Evolutionary conservation across 92 coral and sea anemone genomes (phyloP).

Genomic region (Epizoanthus illoricatus): DNA sequence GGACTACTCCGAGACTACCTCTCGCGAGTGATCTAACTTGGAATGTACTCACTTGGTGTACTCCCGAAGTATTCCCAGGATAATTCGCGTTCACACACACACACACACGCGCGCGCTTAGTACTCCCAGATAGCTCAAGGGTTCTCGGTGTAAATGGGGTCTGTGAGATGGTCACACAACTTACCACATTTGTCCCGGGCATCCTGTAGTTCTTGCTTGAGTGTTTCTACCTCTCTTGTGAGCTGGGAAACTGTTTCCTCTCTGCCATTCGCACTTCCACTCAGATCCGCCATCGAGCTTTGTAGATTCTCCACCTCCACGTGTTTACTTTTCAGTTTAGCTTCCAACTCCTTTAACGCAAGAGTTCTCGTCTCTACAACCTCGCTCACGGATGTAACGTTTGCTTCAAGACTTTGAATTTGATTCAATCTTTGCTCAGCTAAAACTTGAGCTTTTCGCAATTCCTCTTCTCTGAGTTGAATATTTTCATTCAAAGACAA

Average conservation of each 20-base stretch:
- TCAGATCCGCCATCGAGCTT: slow-evolving; percentile 53
- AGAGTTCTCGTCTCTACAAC: slow-evolving; percentile 56
- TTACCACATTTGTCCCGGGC: slow-evolving; percentile 55
- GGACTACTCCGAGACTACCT: no score
- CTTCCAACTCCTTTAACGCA: slow-evolving; percentile 60
- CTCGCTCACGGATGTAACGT: slow-evolving; percentile 50
- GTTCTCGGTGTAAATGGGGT: no score
- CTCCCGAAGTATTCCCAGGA: no score
- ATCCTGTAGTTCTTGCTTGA: slow-evolving; percentile 60
- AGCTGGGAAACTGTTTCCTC: slow-evolving; percentile 43
- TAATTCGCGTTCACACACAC: no score
- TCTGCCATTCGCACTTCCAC: slow-evolving; percentile 58
- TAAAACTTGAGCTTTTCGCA: slow-evolving; percentile 43
- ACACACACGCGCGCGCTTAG: no score
- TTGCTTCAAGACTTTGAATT: slow-evolving; percentile 54
- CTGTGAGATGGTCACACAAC: background rate
- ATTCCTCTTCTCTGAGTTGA: slow-evolving; percentile 66
- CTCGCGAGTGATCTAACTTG: no score
- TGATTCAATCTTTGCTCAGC: slow-evolving; percentile 40
- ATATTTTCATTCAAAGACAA: slow-evolving; percentile 63
- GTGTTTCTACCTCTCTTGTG: slow-evolving; percentile 55
- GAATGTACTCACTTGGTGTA: no score
- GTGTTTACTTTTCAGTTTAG: slow-evolving; percentile 51
- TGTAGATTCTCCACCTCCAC: slow-evolving; percentile 66
- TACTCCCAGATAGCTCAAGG: no score